phyloP scores from a whole-genome alignment of 2,888 invertebrate genomes.

The Axea sp. region DNA sequence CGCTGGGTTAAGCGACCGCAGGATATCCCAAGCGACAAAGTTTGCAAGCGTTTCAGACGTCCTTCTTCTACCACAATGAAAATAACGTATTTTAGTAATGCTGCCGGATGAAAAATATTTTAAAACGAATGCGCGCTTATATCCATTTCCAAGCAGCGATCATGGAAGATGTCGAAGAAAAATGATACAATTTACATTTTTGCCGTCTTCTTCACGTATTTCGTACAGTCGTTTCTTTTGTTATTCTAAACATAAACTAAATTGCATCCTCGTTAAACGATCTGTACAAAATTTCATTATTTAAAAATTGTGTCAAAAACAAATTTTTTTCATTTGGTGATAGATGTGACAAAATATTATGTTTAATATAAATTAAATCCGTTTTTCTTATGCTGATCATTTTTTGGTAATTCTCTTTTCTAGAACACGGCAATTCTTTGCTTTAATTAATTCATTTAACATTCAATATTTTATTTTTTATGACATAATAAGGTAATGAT shows the following conservation, averaged over 20 bases:
- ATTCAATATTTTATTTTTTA: too few species aligned
- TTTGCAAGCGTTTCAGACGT: slow-evolving; percentile 26
- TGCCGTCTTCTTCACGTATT: neutral
- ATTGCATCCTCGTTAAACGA: neutral
- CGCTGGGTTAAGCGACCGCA: slow-evolving; percentile 58
- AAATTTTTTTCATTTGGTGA: too few species aligned
- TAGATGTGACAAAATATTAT: too few species aligned
- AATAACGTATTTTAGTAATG: slow-evolving; percentile 13
- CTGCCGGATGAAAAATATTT: slow-evolving; percentile 13
- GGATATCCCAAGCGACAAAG: slow-evolving; percentile 59
- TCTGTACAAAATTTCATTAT: too few species aligned
- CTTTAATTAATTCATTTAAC: too few species aligned
- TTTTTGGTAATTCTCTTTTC: too few species aligned
- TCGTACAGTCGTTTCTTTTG: neutral
- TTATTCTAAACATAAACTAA: too few species aligned
- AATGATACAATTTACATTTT: neutral
- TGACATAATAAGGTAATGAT: too few species aligned
- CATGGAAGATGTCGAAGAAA: neutral
- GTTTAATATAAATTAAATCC: too few species aligned
- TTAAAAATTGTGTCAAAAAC: too few species aligned
- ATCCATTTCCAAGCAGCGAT: neutral
- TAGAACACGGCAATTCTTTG: too few species aligned
- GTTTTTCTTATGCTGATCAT: too few species aligned
- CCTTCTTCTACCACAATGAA: slow-evolving; percentile 27
- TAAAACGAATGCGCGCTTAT: neutral